Conservation (phyloP, 2,113 vertebrate genomes). For the Channa argus region DNA sequence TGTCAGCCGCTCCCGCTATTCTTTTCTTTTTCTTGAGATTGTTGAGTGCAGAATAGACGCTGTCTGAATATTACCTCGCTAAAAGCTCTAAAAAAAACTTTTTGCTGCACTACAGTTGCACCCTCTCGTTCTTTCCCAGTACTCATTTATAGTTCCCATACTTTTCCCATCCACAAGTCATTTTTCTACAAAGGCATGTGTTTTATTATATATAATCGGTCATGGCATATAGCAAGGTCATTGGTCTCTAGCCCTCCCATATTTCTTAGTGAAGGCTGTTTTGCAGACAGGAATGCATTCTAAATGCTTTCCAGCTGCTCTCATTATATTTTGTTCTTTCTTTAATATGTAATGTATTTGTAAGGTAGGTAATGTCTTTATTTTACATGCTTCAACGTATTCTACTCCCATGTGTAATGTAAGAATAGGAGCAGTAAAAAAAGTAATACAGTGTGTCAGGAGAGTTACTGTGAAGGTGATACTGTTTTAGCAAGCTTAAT, state of each 20-base stretch:
- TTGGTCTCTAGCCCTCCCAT: conserved; percentile 45
- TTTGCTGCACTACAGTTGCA: conserved; percentile 14
- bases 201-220: conserved; percentile 67
- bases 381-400: conserved; percentile 26
- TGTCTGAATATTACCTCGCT: conserved; percentile 26
- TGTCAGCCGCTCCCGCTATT: conserved; percentile 38
- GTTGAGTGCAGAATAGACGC: conserved; percentile 38
- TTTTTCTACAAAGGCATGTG: conserved; percentile 50
- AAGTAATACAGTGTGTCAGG: not conserved
- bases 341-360: conserved; percentile 25
- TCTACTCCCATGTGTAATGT: conserved; percentile 23
- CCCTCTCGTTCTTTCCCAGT: conserved; percentile 4
- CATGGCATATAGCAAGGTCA: conserved; percentile 63
- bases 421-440: not conserved
- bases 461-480: conserved; percentile 13
- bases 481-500: not conserved
- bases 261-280: conserved; percentile 65
- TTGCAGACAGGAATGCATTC: conserved; percentile 65
- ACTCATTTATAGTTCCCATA: conserved; percentile 14
- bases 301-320: conserved; percentile 79
- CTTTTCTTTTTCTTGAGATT: conserved; percentile 34
- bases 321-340: conserved; percentile 39
- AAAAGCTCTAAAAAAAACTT: conserved; percentile 25
- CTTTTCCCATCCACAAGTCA: conserved; percentile 10
- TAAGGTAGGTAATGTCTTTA: conserved; percentile 8